Evolutionary conservation across 2,888 invertebrate species (phyloP), one percentile per base, ranked within the genome.

Genomic region (Zonitis immaculata): DNA sequence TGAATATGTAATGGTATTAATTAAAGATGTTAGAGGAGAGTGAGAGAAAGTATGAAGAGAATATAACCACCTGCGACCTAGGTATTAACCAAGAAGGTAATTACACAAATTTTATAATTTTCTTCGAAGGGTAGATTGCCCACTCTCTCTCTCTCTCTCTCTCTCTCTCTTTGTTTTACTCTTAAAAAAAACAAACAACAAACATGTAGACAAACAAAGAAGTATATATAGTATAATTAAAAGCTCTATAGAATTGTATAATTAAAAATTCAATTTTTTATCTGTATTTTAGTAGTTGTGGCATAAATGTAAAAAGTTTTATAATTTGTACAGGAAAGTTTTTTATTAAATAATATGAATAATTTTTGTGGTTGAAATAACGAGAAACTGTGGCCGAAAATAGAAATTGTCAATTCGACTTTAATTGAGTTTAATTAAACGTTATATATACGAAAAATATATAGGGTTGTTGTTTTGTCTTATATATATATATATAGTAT

Each of bases 1-100:
- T 74, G 74, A 75, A 75, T 75, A 74, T 72, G 75, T 74, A 75
- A 75, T 75, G 74, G 71, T 69, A 74, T 74, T 75, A 75, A 75
- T 75, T 75, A 74, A 74, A 74, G 73, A 74, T 71, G 71, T 70
- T 68, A 61, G 66, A n/a, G n/a, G 64, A 67, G 68, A 35, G 18
- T 16, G 35, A 35, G 18, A 18, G 35, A 35, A 35, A 35, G 35
- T n/a, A n/a, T n/a, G n/a, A n/a, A n/a, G n/a, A n/a, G n/a, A 35
- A 35, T 35, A 35, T 18, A 18, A 35, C 70, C 75, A 75, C 75
- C 75, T 75, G 75, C 73, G 74, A 67, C 72, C 73, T 68, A 70
- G 71, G 71, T 69, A 70, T 70, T 71, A 70, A 35, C 68, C 64
- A 63, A 57, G 62, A 57, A 66, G 67, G 73, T 73, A 74, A 74